Evolutionary conservation across 2,888 invertebrate species (phyloP), one percentile per base, ranked within the genome.

Genomic region (Liopterus haemorrhoidalis): DNA sequence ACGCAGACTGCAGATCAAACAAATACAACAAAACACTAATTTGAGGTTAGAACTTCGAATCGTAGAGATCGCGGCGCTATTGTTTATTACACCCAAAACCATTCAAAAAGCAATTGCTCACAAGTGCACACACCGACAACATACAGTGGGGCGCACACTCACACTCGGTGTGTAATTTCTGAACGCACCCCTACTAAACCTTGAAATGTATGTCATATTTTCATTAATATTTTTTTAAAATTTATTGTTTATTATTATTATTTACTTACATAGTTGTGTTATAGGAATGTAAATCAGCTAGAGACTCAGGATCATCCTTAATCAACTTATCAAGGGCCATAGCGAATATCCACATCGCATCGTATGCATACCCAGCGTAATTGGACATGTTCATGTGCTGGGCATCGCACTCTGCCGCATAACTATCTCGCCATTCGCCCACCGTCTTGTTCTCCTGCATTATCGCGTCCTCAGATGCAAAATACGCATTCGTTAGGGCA

Each of bases 341-440:
- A 3, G 84, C 87, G 63, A 82, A 87, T 0, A 80, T 79, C 87
- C 88, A 88, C 38, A 87, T 81, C 0, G 85, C 86, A 65, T 88
- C 88, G 57, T 88, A 88, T 0, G 84, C 82, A 60, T 79, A 87
- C 1, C 83, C 82, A 0, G 81, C 82, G 61, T 83, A 86, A 52
- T 76, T 73, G 1, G 81, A 82, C 15, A 31, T 54, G 56, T 22
- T 27, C 31, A 15, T 37, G 32, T 21, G 31, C 18, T 18, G 20
- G 16, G 28, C 30, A 9, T 19, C 27, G 9, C 40, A 40, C 24
- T 15, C 22, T 5, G 24, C 25, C 21, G 65, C 60, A 55, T 78
- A 78, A 2, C 66, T 60, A 6, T 67, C 46, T 49, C 70, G 68
- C 83, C 85, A 88, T 48, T 78, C 61, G 0, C 68, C 65, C 0